A percentile compares a stretch with the other conserved stretches of the same genome.
Conservation (phyloP, 1,140 invertebrate genomes). For the Drosophila paulistorum region DNA sequence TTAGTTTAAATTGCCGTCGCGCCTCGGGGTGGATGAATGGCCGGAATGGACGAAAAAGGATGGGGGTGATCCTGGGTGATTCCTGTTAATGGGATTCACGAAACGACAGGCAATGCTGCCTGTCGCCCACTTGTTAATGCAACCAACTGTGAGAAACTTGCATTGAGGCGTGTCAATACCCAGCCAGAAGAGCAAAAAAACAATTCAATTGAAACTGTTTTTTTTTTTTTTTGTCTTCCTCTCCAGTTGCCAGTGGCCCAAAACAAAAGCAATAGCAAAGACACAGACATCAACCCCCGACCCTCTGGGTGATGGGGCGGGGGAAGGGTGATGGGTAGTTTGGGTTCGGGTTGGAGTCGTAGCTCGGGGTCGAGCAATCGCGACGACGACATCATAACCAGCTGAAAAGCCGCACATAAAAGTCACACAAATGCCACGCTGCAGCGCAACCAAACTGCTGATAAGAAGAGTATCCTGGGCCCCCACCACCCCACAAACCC, state of each 20-base stretch:
- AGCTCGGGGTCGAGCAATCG: constrained; percentile 43
- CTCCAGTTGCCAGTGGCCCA: constrained; percentile 4
- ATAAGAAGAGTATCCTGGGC: constrained; percentile 60
- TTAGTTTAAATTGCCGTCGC: constrained; percentile 80
- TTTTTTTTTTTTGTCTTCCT: constrained; percentile 1
- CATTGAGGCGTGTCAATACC: constrained; percentile 66
- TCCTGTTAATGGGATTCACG: constrained; percentile 77
- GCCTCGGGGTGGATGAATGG: constrained; percentile 42
- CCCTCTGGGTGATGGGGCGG: constrained; percentile 6
- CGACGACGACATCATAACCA: constrained; percentile 73
- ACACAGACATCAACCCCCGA: constrained; percentile 25
- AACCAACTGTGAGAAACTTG: constrained; percentile 73
- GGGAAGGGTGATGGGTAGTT: neutral
- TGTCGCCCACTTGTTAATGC: constrained; percentile 77
- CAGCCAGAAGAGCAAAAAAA: constrained; percentile 27
- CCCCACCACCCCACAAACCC: neutral
- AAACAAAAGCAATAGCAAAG: constrained; percentile 59
- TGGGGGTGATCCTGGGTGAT: constrained; percentile 28
- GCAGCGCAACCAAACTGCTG: constrained; percentile 72
- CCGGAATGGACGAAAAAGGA: constrained; percentile 29
- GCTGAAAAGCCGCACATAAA: constrained; percentile 78
- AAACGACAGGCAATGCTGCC: too few species aligned
- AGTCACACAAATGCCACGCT: constrained; percentile 76
- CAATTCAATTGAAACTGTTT: constrained; percentile 71
- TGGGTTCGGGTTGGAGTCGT: constrained; percentile 1